Conservation (phyloP, 2,797 vertebrate genomes). For the Valencia hispanica region DNA sequence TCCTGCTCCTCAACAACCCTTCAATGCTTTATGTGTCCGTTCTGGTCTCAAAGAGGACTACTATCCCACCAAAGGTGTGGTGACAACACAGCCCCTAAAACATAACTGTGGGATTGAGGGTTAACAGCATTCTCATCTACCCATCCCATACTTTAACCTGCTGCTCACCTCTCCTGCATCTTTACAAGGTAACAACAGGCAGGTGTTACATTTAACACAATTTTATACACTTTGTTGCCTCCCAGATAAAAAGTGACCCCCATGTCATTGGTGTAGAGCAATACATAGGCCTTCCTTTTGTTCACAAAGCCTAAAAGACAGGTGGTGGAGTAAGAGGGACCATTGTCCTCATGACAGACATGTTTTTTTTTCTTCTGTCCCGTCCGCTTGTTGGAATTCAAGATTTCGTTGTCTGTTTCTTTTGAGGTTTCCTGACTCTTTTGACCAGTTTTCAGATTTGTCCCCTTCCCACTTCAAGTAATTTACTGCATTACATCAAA, state of each 20-base stretch:
- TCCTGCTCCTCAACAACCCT: slow-evolving; percentile 24
- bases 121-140: slow-evolving; percentile 19
- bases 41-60: slow-evolving; percentile 28
- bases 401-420: slow-evolving; percentile 8
- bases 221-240: slow-evolving; percentile 23
- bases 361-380: slow-evolving; percentile 71
- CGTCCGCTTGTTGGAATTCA: slow-evolving; percentile 36
- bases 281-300: slow-evolving; percentile 69
- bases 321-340: slow-evolving; percentile 62
- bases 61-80: slow-evolving; percentile 37
- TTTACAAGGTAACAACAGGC: slow-evolving; percentile 53
- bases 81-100: slow-evolving; percentile 27
- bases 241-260: slow-evolving; percentile 19
- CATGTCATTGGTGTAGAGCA: slow-evolving; percentile 54
- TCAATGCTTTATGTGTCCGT: slow-evolving; percentile 36
- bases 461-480: slow-evolving; percentile 17
- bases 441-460: neutral
- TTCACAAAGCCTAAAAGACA: slow-evolving; percentile 65
- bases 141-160: neutral
- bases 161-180: slow-evolving; percentile 4
- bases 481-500: slow-evolving; percentile 41
- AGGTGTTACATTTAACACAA: slow-evolving; percentile 46
- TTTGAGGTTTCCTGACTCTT: slow-evolving; percentile 15
- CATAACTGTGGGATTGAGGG: slow-evolving; percentile 27
- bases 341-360: slow-evolving; percentile 72